Evolutionary conservation across 2,888 invertebrate species (phyloP).

Genomic region (Volucella inanis): DNA sequence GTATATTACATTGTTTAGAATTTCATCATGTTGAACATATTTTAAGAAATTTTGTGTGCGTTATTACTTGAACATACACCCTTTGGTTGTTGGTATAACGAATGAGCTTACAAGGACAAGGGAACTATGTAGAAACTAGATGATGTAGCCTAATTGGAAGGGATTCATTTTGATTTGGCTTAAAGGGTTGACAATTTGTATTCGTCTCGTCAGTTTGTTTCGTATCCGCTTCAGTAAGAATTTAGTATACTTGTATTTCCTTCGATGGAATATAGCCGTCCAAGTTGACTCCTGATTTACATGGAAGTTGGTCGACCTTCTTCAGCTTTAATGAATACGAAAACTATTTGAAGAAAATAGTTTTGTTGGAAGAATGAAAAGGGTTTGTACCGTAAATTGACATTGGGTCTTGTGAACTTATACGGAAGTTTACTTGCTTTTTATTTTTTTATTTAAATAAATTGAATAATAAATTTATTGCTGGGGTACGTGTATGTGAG

Average conservation of each 20-base stretch:
- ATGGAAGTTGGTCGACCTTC: conserved; percentile 38
- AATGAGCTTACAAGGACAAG: neutral
- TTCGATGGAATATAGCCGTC: neutral
- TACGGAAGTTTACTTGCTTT: conserved; percentile 15
- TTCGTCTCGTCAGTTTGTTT: conserved; percentile 2
- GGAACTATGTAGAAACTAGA: neutral
- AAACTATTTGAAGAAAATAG: conserved; percentile 57
- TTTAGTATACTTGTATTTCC: too few relatives aligned
- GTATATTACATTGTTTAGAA: neutral
- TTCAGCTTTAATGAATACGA: conserved; percentile 50
- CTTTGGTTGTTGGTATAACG: too few relatives aligned
- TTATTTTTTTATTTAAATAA: conserved; percentile 40
- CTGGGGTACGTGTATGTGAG: neutral
- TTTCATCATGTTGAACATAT: conserved; percentile 39
- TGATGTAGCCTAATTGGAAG: conserved; percentile 40
- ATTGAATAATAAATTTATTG: conserved; percentile 59
- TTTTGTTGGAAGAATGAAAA: conserved; percentile 47
- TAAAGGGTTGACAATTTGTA: conserved; percentile 36
- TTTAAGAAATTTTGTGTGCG: conserved; percentile 25
- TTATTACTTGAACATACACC: conserved; percentile 11
- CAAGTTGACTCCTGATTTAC: too few relatives aligned
- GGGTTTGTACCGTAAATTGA: conserved; percentile 48
- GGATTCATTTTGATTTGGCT: conserved; percentile 47
- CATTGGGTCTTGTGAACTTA: conserved; percentile 36
- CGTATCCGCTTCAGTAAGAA: neutral